Percentiles rank a stretch among this genome's conserved stretches.
Conservation (phyloP, 1,140 invertebrate species). For the Metaphire vulgaris region DNA sequence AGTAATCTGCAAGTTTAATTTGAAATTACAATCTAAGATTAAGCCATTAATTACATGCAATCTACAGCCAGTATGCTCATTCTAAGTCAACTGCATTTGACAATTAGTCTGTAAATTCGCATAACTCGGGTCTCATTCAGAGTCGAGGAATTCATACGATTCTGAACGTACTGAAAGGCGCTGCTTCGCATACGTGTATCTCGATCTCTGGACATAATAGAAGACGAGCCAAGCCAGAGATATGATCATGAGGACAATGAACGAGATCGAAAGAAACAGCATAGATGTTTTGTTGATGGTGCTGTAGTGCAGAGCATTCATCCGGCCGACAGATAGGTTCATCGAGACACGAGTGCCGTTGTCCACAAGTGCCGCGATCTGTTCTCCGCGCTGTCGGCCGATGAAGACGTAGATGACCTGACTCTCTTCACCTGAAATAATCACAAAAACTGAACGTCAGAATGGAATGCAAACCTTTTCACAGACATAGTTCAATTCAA, state of each 20-base stretch:
- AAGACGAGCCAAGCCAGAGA: constrained; percentile 87
- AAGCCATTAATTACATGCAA: too few species aligned
- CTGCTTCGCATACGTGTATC: constrained; percentile 85
- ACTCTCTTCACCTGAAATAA: constrained; percentile 55
- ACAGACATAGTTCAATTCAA: too few species aligned
- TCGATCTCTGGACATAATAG: constrained; percentile 85
- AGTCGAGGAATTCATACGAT: too few species aligned
- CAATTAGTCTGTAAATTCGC: too few species aligned
- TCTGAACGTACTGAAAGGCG: constrained; percentile 61
- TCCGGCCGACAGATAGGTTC: constrained; percentile 59
- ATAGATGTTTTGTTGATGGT: constrained; percentile 60
- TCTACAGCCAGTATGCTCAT: too few species aligned
- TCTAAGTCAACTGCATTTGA: too few species aligned
- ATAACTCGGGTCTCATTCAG: too few species aligned
- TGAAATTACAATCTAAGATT: too few species aligned
- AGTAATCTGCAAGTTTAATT: too few species aligned
- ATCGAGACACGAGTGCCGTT: constrained; percentile 62
- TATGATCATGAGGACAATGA: constrained; percentile 88
- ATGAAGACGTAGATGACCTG: constrained; percentile 72
- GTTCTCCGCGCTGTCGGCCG: constrained; percentile 66
- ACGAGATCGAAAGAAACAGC: constrained; percentile 85
- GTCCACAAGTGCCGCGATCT: constrained; percentile 62
- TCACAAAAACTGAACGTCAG: too few species aligned
- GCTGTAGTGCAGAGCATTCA: not conserved
- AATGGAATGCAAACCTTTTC: too few species aligned